Percentiles rank a stretch among this genome's conserved stretches.
These are phyloP conservation scores for Drosophila tripunctata DNA, from an alignment of 2,888 invertebrate species.

Conservation along the genomic window DNA sequence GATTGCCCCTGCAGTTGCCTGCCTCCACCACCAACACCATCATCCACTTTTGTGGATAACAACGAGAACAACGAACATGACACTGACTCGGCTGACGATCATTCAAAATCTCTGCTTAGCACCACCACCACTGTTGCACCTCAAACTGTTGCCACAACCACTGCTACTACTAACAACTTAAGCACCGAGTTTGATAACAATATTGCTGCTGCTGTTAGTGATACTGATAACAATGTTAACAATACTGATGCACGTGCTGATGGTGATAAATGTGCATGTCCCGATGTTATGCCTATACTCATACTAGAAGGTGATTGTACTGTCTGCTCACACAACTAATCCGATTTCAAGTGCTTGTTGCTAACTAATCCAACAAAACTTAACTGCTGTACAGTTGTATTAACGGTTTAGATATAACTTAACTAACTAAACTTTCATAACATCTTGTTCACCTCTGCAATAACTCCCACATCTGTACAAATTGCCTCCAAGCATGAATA, in stretches of 20 bases:
- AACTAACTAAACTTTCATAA: slow-evolving; percentile 5
- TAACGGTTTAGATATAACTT: slow-evolving; percentile 20
- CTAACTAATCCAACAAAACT: slow-evolving; percentile 29
- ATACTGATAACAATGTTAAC: slow-evolving; percentile 25
- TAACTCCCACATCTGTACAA: slow-evolving; percentile 56
- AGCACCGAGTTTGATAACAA: slow-evolving; percentile 43
- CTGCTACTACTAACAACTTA: slow-evolving; percentile 26
- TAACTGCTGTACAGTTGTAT: slow-evolving; percentile 53
- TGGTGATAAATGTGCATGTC: slow-evolving; percentile 85
- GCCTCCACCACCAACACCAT: slow-evolving; percentile 8
- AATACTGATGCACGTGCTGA: slow-evolving; percentile 22
- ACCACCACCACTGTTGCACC: slow-evolving; percentile 18
- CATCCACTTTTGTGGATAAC: slow-evolving; percentile 12
- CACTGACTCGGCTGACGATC: slow-evolving; percentile 33
- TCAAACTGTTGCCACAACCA: slow-evolving; percentile 5
- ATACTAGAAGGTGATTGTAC: slow-evolving; percentile 91
- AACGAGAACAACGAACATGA: slow-evolving; percentile 43
- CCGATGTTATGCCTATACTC: slow-evolving; percentile 90
- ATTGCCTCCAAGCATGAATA: slow-evolving; percentile 47
- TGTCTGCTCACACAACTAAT: slow-evolving; percentile 45
- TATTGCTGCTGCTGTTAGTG: slow-evolving; percentile 19
- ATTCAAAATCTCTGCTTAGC: slow-evolving; percentile 1
- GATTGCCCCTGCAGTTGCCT: slow-evolving; percentile 82
- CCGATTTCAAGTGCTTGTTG: slow-evolving; percentile 35
- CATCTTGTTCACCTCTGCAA: background rate